Evolutionary conservation across 2,797 vertebrate species (phyloP).

Genomic region (Lutjanus argentimaculatus): DNA sequence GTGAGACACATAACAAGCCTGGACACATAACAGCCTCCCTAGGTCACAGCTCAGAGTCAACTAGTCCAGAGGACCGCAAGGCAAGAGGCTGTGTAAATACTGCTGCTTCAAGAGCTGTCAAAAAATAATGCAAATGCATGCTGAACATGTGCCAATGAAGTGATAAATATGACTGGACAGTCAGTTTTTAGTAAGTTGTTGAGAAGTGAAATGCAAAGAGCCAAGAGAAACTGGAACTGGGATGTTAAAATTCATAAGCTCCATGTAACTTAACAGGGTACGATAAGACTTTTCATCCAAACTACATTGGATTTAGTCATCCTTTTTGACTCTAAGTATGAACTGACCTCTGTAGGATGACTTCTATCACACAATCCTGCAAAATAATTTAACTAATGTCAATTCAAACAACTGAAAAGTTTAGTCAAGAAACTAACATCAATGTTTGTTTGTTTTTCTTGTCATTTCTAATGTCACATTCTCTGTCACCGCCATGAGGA

Average conservation of each 20-base stretch:
- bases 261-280: neutral
- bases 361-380: neutral
- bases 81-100: constrained; percentile 8
- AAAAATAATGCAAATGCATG: constrained; percentile 4
- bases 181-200: constrained; percentile 21
- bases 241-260: constrained; percentile 12
- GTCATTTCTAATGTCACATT: constrained; percentile 25
- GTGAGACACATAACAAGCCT: constrained; percentile 1
- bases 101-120: constrained; percentile 17
- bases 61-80: neutral
- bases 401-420: constrained; percentile 30
- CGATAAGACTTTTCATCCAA: neutral
- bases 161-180: constrained; percentile 29
- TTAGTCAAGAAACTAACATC: constrained; percentile 17
- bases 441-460: constrained; percentile 21
- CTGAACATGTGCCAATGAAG: constrained; percentile 7
- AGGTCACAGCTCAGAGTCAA: constrained; percentile 16
- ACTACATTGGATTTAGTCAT: neutral
- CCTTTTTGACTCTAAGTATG: neutral
- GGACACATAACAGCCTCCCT: neutral
- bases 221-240: neutral
- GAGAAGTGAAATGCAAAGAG: constrained; percentile 31
- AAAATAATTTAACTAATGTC: constrained; percentile 7
- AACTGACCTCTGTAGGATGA: neutral
- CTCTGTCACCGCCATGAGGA: neutral